phyloP scores from a whole-genome alignment of 2,888 invertebrate genomes.

The Microctonus brassicae region DNA sequence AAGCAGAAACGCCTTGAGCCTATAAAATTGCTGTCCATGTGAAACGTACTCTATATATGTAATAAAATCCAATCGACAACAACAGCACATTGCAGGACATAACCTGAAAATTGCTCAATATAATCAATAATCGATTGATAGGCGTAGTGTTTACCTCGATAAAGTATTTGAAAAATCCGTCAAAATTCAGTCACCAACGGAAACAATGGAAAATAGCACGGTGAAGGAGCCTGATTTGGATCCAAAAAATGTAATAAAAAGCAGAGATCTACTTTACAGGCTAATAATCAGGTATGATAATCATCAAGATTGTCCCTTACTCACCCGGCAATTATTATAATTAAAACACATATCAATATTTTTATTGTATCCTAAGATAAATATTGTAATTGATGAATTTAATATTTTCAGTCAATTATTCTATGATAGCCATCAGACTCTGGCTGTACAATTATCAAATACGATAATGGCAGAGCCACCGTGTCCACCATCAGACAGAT shows the following conservation, averaged over 20 bases:
- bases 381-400: constrained; percentile 18
- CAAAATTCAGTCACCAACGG: constrained; percentile 45
- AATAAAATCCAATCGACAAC: too few species aligned
- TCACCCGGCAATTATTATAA: constrained; percentile 8
- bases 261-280: constrained; percentile 88
- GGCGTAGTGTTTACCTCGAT: constrained; percentile 45
- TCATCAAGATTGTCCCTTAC: too few species aligned
- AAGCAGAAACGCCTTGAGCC: too few species aligned
- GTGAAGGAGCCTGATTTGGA: constrained; percentile 74
- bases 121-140: constrained; percentile 47
- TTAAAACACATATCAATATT: background rate
- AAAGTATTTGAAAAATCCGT: constrained; percentile 21
- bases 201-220: constrained; percentile 43
- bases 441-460: constrained; percentile 87
- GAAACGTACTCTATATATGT: too few species aligned
- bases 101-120: background rate
- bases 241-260: constrained; percentile 85
- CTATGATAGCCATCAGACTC: constrained; percentile 96
- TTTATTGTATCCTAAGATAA: background rate
- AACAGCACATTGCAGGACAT: too few species aligned
- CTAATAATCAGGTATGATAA: constrained; percentile 86
- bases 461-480: constrained; percentile 92
- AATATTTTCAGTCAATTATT: constrained; percentile 86
- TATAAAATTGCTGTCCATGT: too few species aligned
- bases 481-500: constrained; percentile 95